phyloP scores from a whole-genome alignment of 2,113 vertebrate genomes.

The Sinocyclocheilus grahami region DNA sequence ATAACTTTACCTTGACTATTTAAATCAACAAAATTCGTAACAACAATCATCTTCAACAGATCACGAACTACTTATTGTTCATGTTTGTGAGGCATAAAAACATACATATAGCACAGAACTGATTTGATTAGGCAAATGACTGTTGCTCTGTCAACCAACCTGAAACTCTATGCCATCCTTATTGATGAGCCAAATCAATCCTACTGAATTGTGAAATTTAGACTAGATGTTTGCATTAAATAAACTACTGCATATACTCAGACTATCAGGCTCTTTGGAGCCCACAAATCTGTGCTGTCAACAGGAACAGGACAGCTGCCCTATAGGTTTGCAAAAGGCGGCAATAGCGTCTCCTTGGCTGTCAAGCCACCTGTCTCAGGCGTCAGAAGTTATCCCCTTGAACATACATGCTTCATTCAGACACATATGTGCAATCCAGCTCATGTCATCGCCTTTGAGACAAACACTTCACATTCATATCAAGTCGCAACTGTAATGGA shows the following conservation, averaged over 20 bases:
- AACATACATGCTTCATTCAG: conserved; percentile 4
- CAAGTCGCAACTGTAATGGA: neutral
- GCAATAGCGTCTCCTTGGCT: conserved; percentile 22
- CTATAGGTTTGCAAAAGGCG: neutral
- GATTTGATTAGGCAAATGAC: neutral
- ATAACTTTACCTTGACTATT: neutral
- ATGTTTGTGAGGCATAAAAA: neutral
- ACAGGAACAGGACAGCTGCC: conserved; percentile 44
- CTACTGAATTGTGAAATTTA: neutral
- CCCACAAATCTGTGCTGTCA: conserved; percentile 22
- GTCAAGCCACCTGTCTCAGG: conserved; percentile 48
- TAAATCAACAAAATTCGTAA: neutral
- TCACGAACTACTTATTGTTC: neutral
- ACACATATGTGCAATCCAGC: conserved; percentile 34
- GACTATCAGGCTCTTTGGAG: neutral
- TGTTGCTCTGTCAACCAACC: neutral
- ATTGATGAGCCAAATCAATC: neutral
- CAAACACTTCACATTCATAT: conserved; percentile 24
- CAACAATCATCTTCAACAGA: neutral
- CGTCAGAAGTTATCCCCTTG: conserved; percentile 28
- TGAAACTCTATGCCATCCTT: neutral
- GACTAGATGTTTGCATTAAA: neutral
- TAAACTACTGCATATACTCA: neutral
- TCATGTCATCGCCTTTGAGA: conserved; percentile 39
- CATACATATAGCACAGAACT: neutral